A percentile compares a stretch with the other conserved stretches of the same genome.
These are phyloP conservation scores for Pantherophis vulpinus DNA, from an alignment of 2,797 vertebrate species.

Conservation along the genomic window DNA sequence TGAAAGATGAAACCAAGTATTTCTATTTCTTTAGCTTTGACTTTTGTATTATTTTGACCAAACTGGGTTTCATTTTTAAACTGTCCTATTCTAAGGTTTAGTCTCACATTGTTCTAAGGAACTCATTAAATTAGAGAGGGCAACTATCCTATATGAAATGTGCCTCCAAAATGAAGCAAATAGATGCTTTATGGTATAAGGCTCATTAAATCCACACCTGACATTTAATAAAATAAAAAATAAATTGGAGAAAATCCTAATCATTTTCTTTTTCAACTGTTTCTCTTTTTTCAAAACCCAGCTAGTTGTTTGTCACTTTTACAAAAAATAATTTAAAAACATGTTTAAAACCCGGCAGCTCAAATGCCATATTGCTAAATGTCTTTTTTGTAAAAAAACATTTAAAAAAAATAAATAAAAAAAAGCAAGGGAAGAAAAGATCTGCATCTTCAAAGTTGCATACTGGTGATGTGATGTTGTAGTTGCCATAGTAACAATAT, in stretches of 20 bases:
- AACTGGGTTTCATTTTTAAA: constrained; percentile 3
- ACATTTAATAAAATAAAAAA: constrained; percentile 30
- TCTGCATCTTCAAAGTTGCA: constrained; percentile 44
- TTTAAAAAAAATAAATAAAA: neutral
- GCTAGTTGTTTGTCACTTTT: constrained; percentile 17
- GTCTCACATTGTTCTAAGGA: neutral
- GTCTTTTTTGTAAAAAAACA: constrained; percentile 26
- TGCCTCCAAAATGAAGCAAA: constrained; percentile 12
- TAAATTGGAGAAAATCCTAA: neutral
- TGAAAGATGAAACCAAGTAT: neutral
- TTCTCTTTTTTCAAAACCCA: constrained; percentile 28
- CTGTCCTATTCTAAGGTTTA: neutral
- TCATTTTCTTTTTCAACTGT: constrained; percentile 26
- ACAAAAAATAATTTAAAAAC: constrained; percentile 46
- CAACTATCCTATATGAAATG: neutral
- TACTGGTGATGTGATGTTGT: constrained; percentile 50
- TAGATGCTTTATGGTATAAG: constrained; percentile 12
- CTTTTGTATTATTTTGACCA: neutral
- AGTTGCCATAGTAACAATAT: constrained; percentile 65
- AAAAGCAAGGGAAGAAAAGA: constrained; percentile 19
- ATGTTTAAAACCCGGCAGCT: constrained; percentile 44
- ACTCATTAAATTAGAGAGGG: neutral
- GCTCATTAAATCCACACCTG: neutral
- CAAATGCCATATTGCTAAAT: constrained; percentile 35
- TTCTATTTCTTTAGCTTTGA: constrained; percentile 25